These are phyloP conservation scores for Labroides dimidiatus DNA, from an alignment of 2,797 vertebrate species.

Conservation along the genomic window DNA sequence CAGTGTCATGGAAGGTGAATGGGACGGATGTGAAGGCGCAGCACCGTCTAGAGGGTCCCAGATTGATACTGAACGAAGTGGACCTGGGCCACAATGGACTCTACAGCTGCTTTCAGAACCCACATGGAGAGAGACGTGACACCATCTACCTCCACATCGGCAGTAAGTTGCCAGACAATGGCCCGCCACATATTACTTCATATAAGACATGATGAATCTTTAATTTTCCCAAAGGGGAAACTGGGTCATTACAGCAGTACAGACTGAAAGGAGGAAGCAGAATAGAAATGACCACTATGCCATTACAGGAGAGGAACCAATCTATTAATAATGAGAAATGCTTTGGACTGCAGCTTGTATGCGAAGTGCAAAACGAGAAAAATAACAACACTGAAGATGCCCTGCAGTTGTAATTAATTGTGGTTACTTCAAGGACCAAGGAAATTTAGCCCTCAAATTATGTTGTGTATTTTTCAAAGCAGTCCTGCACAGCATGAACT, in stretches of 20 bases:
- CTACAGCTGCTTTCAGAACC: conserved; percentile 95
- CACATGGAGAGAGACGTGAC: conserved; percentile 91
- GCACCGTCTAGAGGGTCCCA: conserved; percentile 86
- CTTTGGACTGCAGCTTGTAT: background rate
- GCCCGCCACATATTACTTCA: conserved; percentile 10
- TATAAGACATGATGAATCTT: conserved; percentile 36
- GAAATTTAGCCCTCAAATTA: background rate
- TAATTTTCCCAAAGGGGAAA: conserved; percentile 24
- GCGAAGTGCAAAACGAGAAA: background rate
- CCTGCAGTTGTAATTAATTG: background rate
- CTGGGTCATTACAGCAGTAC: conserved; percentile 28
- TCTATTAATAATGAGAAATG: conserved; percentile 28
- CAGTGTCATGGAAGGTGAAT: conserved; percentile 95
- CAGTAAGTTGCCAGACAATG: conserved; percentile 85
- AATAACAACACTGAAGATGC: background rate
- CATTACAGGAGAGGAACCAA: conserved; percentile 10
- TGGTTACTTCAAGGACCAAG: background rate
- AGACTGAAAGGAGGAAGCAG: conserved; percentile 5
- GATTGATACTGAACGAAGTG: conserved; percentile 87
- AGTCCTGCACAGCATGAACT: background rate
- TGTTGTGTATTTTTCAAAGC: background rate
- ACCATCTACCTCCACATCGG: conserved; percentile 92
- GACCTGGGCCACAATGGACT: conserved; percentile 89
- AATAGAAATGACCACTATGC: conserved; percentile 20
- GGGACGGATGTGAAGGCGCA: conserved; percentile 90